A percentile compares a stretch with the other conserved stretches of the same genome.
These are phyloP conservation scores for Ageneiosus marmoratus DNA, from an alignment of 2,113 vertebrate species.

Conservation along the genomic window DNA sequence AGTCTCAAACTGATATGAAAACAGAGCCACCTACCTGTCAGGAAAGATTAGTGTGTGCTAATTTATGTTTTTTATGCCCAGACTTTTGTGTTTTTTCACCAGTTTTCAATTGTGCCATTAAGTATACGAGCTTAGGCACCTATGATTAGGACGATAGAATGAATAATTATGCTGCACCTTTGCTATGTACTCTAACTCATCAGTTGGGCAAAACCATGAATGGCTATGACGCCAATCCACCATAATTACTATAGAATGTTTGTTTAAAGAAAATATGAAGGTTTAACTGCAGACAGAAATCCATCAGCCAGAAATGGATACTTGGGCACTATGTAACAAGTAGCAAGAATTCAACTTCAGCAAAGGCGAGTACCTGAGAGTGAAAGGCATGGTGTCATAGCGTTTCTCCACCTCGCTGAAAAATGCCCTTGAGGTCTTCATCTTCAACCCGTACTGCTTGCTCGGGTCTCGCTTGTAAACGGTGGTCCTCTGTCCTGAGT, in stretches of 20 bases:
- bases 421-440: conserved; percentile 97
- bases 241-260: too few species aligned
- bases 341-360: too few species aligned
- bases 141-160: background rate
- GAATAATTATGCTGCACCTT: background rate
- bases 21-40: background rate
- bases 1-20: background rate
- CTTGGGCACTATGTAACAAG: background rate
- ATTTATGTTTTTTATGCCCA: background rate
- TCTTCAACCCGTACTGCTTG: conserved; percentile 96
- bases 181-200: background rate
- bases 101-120: background rate
- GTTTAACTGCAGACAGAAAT: background rate
- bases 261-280: background rate
- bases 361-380: conserved; percentile 79
- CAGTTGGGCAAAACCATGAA: too few species aligned
- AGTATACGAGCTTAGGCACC: background rate
- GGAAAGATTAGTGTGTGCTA: background rate
- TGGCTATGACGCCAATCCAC: too few species aligned
- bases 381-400: conserved; percentile 96
- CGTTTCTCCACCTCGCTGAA: conserved; percentile 96
- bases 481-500: conserved; percentile 93
- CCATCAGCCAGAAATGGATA: background rate
- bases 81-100: too few species aligned
- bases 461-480: conserved; percentile 96